Evolutionary conservation across 2,113 vertebrate species (phyloP), one percentile per base, ranked within the genome.

Genomic region (Corapipo altera): DNA sequence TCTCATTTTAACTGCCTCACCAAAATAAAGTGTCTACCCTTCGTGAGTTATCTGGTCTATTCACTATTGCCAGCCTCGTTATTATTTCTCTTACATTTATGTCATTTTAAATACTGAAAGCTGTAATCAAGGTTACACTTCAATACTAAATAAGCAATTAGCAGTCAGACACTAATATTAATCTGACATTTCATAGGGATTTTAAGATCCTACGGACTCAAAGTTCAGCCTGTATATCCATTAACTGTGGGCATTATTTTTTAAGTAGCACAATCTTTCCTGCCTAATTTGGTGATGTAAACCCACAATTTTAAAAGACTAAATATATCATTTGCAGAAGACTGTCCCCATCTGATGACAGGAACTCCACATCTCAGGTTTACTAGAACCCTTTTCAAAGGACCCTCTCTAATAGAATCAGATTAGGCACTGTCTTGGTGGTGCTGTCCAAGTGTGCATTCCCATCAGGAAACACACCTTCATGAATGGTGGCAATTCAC

Each of bases 71-170:
- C 44, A 75, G 33, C 8, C 8, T 48, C 3, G 1, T 67, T 75
- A 82, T 57, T 76, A 91, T 57, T 93, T 94, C 49, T 69, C 46
- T 75, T 66, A 22, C 46, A 85, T 93, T 94, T 71, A 59, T 62
- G 52, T 88, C 10, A 95, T 70, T 89, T 91, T 82, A 90, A 90
- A 82, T 70, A 72, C 62, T 61, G 74, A 79, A 93, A 93, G 73
- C 62, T 61, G 62, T 93, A 85, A 95, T 90, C 71, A 89, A 88
- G 65, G 13, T 65, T 88, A 37, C 52, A 79, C 33, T 82, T 93
- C 46, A 85, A 82, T 82, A 83, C 30, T 91, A 96, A 95, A 85
- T 78, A 93, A 90, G 82, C 74, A 88, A 94, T 75, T 93, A 91
- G 71, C 66, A 85, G 65, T 77, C 54, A 85, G 70, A 71, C 55